These are phyloP conservation scores for Autographa gamma DNA, from an alignment of 2,888 invertebrate species.

Conservation along the genomic window DNA sequence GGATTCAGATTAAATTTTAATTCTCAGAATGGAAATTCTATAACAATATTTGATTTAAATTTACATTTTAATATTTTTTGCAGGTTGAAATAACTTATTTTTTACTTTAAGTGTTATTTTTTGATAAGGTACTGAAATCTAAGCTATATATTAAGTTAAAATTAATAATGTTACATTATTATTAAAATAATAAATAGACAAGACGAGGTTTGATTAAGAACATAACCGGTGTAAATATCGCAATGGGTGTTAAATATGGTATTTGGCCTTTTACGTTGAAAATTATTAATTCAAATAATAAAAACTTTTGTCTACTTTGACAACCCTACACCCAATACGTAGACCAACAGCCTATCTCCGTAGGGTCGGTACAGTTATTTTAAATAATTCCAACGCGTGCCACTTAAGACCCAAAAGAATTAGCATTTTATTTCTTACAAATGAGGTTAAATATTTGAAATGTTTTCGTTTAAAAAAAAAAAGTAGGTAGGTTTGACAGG, in stretches of 20 bases:
- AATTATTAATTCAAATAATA: too few relatives aligned
- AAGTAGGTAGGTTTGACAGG: conserved; percentile 2
- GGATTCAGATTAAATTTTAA: not conserved
- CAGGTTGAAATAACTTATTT: too few relatives aligned
- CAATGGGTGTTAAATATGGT: too few relatives aligned
- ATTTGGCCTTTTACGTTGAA: too few relatives aligned
- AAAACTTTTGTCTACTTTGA: not conserved
- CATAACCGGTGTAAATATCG: too few relatives aligned
- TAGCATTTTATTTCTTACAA: conserved; percentile 31
- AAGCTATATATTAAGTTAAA: too few relatives aligned
- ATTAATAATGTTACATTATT: too few relatives aligned
- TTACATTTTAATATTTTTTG: not conserved
- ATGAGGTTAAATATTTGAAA: conserved; percentile 38
- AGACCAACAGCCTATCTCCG: conserved; percentile 42
- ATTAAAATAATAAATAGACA: too few relatives aligned
- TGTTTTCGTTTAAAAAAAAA: conserved; percentile 31
- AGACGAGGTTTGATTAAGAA: too few relatives aligned
- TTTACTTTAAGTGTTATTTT: too few relatives aligned
- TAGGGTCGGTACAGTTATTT: conserved; percentile 51
- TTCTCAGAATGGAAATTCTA: not conserved
- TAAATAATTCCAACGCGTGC: conserved; percentile 47
- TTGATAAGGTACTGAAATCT: too few relatives aligned
- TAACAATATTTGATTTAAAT: not conserved
- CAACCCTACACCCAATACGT: conserved; percentile 40
- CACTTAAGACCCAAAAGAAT: conserved; percentile 36